Evolutionary conservation across 2,888 invertebrate genomes (phyloP), one percentile per base, ranked within the genome.

Genomic region (Thereva nobilitata): DNA sequence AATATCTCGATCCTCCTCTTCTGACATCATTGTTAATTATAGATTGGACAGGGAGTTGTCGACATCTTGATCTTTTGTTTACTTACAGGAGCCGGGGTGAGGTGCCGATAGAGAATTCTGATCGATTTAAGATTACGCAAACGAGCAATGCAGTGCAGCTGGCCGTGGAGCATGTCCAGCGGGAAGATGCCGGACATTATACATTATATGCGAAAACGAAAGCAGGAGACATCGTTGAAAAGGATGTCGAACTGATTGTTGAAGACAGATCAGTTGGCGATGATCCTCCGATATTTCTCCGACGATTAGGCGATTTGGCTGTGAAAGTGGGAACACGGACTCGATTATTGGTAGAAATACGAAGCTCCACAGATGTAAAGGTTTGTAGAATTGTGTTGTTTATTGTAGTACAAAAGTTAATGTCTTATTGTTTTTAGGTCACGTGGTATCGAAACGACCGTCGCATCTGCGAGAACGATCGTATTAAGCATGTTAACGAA

Each of bases 251-350:
- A 74, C 80, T 86, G 64, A 79, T 84, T 67, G 84, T 88, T 54
- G 86, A 86, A 70, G 86, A 85, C 76, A 81, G 84, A 72, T 84
- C 81, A 41, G 82, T 83, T 49, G 87, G 88, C 59, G 89, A 89
- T 69, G 88, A 89, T 79, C 90, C 90, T 7, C 95, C 96, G 35
- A 84, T 88, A 72, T 95, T 96, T 82, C 83, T 93, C 70, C 86
- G 95, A 69, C 86, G 93, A 70, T 86, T 95, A 63, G 90, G 89
- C 76, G 93, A 95, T 81, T 86, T 94, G 64, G 89, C 91, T 9
- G 93, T 93, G 68, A 93, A 95, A 83, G 93, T 95, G 76, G 95
- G 95, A 76, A 92, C 93, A 50, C 85, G 93, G 75, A 91, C 92
- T 1, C 84, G 93, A 73, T 89, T 94, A 76, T 85, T 94, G 55